phyloP scores from a whole-genome alignment of 1,140 invertebrate species.

The Trypoxylus dichotomus region DNA sequence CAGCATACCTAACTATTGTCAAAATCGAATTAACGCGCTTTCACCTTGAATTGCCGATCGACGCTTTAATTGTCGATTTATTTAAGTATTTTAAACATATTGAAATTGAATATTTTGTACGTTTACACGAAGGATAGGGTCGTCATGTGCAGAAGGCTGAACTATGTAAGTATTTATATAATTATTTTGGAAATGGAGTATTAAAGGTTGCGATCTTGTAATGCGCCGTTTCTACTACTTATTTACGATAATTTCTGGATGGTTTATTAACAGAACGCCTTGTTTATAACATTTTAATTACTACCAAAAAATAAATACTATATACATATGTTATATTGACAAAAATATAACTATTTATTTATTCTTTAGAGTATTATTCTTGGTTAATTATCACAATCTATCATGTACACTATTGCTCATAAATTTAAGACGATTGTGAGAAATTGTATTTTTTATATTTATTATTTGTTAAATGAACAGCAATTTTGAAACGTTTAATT shows the following conservation, averaged over 20 bases:
- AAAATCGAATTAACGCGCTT: background rate
- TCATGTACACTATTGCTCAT: no score
- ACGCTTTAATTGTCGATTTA: slow-evolving; percentile 1
- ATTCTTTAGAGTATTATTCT: background rate
- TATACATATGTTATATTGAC: background rate
- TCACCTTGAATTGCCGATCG: background rate
- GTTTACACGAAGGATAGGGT: no score
- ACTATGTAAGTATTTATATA: no score
- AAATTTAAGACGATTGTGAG: no score
- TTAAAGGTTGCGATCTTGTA: background rate
- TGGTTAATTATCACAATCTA: background rate
- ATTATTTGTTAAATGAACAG: no score
- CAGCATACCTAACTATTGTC: background rate
- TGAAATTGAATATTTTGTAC: background rate
- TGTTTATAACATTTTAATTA: background rate
- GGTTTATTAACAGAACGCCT: background rate
- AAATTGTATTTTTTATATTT: no score
- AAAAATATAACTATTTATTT: background rate
- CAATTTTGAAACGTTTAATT: no score
- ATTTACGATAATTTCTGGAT: background rate
- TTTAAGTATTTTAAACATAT: background rate
- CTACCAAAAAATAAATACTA: background rate
- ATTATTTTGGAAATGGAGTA: no score
- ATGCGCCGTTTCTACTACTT: no score
- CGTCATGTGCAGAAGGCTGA: no score